phyloP scores from a whole-genome alignment of 2,888 invertebrate species.

The Rhamnusium bicolor region DNA sequence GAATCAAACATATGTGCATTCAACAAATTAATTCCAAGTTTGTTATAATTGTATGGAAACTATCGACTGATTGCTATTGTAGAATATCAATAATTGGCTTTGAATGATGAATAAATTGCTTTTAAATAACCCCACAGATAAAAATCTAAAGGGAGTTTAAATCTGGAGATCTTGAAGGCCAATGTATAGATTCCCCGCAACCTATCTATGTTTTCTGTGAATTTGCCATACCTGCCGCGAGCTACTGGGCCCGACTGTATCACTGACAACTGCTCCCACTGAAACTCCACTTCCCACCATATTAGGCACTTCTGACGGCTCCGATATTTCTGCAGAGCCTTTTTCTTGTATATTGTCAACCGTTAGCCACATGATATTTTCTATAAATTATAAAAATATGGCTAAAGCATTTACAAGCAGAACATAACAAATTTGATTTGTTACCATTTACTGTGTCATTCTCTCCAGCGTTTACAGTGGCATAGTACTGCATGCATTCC shows the following conservation, averaged over 20 bases:
- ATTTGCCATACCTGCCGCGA: conserved; percentile 69
- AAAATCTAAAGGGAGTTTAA: no score
- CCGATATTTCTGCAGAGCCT: conserved; percentile 83
- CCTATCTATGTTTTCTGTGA: no score
- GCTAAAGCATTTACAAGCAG: no score
- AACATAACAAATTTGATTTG: not conserved
- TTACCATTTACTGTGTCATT: conserved; percentile 73
- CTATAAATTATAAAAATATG: conserved; percentile 70
- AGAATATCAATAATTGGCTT: no score
- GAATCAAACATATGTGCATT: no score
- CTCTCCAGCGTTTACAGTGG: conserved; percentile 91
- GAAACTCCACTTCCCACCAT: conserved; percentile 95
- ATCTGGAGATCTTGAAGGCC: no score
- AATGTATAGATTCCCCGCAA: no score
- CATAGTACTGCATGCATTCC: conserved; percentile 99
- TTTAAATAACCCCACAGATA: no score
- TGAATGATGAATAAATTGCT: no score
- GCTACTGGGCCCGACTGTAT: conserved; percentile 88
- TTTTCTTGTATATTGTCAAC: conserved; percentile 94
- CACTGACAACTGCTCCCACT: conserved; percentile 96
- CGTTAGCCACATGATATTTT: conserved; percentile 97
- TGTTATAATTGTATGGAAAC: no score
- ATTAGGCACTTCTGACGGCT: conserved; percentile 85
- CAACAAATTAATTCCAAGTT: no score
- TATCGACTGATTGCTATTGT: no score